phyloP scores from a whole-genome alignment of 2,113 vertebrate genomes.

The Axis porcinus region DNA sequence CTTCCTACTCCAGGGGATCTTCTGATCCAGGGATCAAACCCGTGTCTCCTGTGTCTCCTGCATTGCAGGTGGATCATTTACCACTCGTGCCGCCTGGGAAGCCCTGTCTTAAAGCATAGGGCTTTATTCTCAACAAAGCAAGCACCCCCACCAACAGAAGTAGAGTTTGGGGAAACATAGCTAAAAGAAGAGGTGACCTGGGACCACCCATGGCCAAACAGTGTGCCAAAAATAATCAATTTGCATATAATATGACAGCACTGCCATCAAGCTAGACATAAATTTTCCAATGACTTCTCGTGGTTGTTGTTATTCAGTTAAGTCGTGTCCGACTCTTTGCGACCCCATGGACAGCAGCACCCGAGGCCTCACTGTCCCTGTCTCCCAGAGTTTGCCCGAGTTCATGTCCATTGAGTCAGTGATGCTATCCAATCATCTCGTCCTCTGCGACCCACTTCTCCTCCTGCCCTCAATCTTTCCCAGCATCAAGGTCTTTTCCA shows the following conservation, averaged over 20 bases:
- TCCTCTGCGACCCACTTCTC: neutral
- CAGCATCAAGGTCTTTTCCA: neutral
- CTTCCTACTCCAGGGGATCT: neutral
- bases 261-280: neutral
- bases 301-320: neutral
- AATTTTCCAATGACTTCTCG: neutral
- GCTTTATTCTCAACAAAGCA: neutral
- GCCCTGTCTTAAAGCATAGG: neutral
- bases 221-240: neutral
- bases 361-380: neutral
- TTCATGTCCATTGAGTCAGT: neutral
- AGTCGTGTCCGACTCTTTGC: accelerated
- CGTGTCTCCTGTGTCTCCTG: neutral
- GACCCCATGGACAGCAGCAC: neutral
- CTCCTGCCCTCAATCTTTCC: neutral
- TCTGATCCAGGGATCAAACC: neutral
- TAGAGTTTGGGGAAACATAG: neutral
- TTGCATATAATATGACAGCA: neutral
- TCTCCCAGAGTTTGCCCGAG: neutral
- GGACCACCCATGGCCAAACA: neutral
- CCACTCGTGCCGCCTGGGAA: neutral
- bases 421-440: neutral
- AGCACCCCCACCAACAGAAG: neutral
- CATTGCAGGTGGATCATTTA: neutral
- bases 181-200: neutral